Percentiles rank a stretch among this genome's conserved stretches.
These are phyloP conservation scores for Hofmannophila pseudospretella DNA, from an alignment of 2,888 invertebrate species.

Conservation along the genomic window DNA sequence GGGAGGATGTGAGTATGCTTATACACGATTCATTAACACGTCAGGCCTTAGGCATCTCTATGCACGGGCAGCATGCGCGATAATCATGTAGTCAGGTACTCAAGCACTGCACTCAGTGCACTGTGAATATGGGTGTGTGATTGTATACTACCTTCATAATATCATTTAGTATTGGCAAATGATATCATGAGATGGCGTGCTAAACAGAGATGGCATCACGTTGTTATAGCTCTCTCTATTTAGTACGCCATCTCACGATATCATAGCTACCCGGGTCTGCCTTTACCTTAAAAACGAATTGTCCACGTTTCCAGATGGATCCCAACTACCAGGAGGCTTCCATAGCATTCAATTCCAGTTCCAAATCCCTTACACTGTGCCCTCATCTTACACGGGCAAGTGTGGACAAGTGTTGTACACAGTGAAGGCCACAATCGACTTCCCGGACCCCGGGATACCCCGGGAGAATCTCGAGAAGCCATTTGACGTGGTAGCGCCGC, in stretches of 20 bases:
- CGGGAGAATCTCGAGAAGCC: conserved; percentile 26
- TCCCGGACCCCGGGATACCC: conserved; percentile 18
- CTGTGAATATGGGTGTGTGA: neutral
- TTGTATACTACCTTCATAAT: neutral
- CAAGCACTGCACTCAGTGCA: neutral
- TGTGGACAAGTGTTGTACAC: conserved; percentile 38
- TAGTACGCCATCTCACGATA: too few species aligned
- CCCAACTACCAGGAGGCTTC: conserved; percentile 28
- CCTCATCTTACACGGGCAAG: conserved; percentile 41
- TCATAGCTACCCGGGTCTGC: neutral
- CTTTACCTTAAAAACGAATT: neutral
- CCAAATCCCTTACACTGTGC: conserved; percentile 41
- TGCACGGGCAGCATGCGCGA: too few species aligned
- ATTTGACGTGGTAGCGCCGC: conserved; percentile 45
- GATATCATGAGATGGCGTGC: too few species aligned
- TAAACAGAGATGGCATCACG: too few species aligned
- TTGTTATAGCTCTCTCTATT: too few species aligned
- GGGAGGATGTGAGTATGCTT: conserved; percentile 30
- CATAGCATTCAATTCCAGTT: conserved; percentile 43
- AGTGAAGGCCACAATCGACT: conserved; percentile 32
- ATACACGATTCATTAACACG: too few species aligned
- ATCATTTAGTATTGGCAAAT: neutral
- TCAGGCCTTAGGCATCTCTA: too few species aligned
- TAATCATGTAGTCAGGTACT: too few species aligned
- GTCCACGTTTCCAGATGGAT: conserved; percentile 23